A percentile compares a stretch with the other conserved stretches of the same genome.
These are phyloP conservation scores for Zapus hudsonius DNA, from an alignment of 2,113 vertebrate genomes.

Conservation along the genomic window DNA sequence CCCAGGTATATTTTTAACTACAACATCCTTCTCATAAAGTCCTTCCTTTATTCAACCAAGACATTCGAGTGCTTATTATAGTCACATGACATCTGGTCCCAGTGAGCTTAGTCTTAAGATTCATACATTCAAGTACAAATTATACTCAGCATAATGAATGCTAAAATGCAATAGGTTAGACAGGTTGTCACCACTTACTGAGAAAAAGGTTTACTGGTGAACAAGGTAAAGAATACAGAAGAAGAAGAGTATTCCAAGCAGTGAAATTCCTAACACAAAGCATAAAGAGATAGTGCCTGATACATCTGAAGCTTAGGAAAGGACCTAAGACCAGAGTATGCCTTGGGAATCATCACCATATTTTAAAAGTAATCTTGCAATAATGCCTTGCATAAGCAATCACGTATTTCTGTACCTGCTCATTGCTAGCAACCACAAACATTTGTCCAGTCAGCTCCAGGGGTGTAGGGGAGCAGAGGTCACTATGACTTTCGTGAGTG, in stretches of 20 bases:
- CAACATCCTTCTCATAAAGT: neutral
- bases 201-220: neutral
- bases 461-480: neutral
- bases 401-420: constrained; percentile 29
- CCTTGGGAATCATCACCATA: neutral
- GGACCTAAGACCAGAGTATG: neutral
- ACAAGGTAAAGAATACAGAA: neutral
- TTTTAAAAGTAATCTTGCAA: constrained; percentile 15
- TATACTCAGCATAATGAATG: neutral
- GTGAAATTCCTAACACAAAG: neutral
- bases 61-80: neutral
- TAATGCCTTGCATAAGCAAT: constrained; percentile 24
- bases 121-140: neutral
- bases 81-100: neutral
- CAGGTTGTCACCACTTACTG: neutral
- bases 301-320: neutral
- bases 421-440: neutral
- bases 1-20: constrained; percentile 21
- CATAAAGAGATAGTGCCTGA: neutral
- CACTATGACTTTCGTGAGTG: neutral
- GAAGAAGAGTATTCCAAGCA: neutral
- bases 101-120: neutral
- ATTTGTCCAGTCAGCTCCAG: neutral
- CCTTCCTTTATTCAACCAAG: constrained; percentile 37
- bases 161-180: neutral